These are phyloP conservation scores for Rhizomys pruinosus DNA, from an alignment of 2,113 vertebrate species.

Conservation along the genomic window DNA sequence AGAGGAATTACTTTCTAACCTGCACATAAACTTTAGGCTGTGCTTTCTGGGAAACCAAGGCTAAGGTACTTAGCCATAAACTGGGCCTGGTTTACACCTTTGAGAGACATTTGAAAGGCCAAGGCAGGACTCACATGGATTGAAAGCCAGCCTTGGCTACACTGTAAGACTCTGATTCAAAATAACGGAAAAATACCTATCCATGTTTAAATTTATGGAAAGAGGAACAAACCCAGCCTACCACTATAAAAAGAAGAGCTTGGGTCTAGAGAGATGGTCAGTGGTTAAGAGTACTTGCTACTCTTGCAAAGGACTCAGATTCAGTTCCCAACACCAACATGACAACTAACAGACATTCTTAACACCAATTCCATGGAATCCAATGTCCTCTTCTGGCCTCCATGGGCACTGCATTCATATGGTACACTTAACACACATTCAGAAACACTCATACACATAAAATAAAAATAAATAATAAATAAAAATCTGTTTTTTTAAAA, in stretches of 20 bases:
- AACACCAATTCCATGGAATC: no score
- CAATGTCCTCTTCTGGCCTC: no score
- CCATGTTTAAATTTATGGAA: slow-evolving; percentile 4
- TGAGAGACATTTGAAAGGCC: not conserved
- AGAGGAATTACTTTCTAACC: not conserved
- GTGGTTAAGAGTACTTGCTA: no score
- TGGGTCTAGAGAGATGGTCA: no score
- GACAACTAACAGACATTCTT: no score
- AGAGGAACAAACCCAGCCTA: slow-evolving; percentile 36
- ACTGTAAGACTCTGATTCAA: not conserved
- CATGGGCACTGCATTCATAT: no score
- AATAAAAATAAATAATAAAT: no score
- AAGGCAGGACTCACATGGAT: not conserved
- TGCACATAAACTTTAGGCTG: not conserved
- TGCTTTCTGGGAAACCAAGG: slow-evolving; percentile 24
- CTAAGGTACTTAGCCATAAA: not conserved
- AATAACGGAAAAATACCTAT: not conserved
- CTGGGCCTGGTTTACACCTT: not conserved
- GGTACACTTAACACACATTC: no score
- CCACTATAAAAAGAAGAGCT: slow-evolving; percentile 38
- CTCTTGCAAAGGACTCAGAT: no score
- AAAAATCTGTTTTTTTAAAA: no score
- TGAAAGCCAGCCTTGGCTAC: not conserved
- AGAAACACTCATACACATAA: no score
- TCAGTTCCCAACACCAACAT: no score